Evolutionary conservation across 2,888 invertebrate genomes (phyloP).

Genomic region (Xanthia icteritia): DNA sequence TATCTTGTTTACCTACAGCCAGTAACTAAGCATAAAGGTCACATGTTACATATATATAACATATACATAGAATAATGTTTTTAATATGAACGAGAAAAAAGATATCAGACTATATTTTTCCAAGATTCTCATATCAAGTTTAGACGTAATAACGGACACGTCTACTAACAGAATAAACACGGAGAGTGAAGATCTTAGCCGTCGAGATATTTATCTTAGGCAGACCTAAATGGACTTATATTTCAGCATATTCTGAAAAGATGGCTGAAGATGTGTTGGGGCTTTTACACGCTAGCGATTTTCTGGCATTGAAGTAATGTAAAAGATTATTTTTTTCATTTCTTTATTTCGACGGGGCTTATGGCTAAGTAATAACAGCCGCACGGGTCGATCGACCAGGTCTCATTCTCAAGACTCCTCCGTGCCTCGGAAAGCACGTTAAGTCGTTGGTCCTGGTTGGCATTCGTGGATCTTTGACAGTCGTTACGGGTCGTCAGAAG

Average conservation of each 20-base stretch:
- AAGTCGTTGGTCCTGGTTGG: no score
- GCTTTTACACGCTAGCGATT: slow-evolving; percentile 14
- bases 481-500: no score
- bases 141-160: slow-evolving; percentile 38
- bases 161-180: slow-evolving; percentile 58
- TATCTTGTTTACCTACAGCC: slow-evolving; percentile 6
- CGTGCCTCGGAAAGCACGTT: no score
- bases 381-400: no score
- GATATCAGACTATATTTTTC: slow-evolving; percentile 50
- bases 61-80: slow-evolving; percentile 40
- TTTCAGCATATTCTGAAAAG: slow-evolving; percentile 56
- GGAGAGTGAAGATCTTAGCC: slow-evolving; percentile 53
- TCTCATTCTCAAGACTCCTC: no score
- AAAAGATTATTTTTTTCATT: neutral
- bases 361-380: no score
- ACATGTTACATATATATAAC: neutral
- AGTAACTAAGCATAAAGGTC: slow-evolving; percentile 27
- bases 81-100: slow-evolving; percentile 39
- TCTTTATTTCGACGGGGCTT: no score
- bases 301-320: neutral
- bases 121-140: slow-evolving; percentile 46
- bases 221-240: slow-evolving; percentile 54
- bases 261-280: slow-evolving; percentile 15
- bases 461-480: no score
- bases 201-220: slow-evolving; percentile 56